phyloP scores from a whole-genome alignment of 37 sponge, comb jelly and placozoan genomes.

The Ianthella basta region DNA sequence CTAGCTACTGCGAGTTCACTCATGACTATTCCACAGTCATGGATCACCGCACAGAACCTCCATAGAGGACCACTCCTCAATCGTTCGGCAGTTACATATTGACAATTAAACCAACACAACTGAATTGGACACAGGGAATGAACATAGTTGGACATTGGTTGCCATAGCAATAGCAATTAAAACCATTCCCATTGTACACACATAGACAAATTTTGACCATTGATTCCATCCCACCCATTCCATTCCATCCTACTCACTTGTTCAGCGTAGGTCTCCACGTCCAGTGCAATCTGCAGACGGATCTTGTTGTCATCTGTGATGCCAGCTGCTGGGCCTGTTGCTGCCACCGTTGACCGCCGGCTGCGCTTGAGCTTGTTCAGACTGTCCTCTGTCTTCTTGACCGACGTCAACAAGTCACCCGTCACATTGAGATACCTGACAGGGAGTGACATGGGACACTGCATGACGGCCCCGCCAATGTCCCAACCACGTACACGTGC shows the following conservation, averaged over 20 bases:
- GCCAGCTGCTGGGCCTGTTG: slow-evolving; percentile 18
- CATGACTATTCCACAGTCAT: no score
- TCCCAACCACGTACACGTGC: background rate
- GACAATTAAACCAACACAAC: no score
- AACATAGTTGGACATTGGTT: no score
- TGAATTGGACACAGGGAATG: no score
- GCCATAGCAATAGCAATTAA: no score
- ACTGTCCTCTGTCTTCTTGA: slow-evolving; percentile 93
- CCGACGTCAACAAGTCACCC: slow-evolving; percentile 85
- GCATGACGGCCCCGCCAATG: background rate
- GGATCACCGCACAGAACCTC: no score
- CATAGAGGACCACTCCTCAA: no score
- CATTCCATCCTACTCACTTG: slow-evolving; percentile 72
- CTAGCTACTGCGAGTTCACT: no score
- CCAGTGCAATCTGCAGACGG: slow-evolving; percentile 85
- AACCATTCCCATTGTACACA: no score
- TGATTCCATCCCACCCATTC: no score
- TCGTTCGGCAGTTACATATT: no score
- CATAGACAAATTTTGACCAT: no score
- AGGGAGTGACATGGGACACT: background rate
- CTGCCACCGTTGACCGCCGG: slow-evolving; percentile 46
- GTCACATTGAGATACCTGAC: slow-evolving; percentile 72
- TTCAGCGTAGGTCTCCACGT: slow-evolving; percentile 63
- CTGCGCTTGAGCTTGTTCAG: slow-evolving; percentile 79
- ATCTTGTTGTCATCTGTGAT: slow-evolving; percentile 97